phyloP scores from a whole-genome alignment of 2,797 vertebrate genomes.

The Acanthornis magna region DNA sequence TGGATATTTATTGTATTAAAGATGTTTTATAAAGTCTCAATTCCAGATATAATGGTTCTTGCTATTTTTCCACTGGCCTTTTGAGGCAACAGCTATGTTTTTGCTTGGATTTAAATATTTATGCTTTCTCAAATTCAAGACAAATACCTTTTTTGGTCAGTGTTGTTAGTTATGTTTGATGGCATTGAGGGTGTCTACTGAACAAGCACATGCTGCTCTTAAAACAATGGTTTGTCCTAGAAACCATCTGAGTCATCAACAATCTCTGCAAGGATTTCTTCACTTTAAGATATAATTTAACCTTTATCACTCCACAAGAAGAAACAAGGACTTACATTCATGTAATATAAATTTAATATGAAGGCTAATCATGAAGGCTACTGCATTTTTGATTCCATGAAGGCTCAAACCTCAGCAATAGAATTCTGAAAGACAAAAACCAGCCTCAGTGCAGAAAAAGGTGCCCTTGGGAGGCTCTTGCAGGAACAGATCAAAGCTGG shows the following conservation, averaged over 20 bases:
- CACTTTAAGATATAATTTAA: conserved; percentile 13
- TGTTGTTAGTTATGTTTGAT: neutral
- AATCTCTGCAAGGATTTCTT: neutral
- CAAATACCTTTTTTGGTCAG: conserved; percentile 29
- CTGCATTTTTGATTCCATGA: neutral
- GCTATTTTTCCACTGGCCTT: neutral
- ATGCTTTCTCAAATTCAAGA: conserved; percentile 22
- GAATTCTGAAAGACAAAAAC: neutral
- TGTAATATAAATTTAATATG: neutral
- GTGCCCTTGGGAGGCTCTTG: neutral
- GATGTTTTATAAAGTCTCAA: neutral
- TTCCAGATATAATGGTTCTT: neutral
- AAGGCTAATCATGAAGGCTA: neutral
- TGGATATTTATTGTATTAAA: neutral
- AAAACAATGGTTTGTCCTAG: conserved; percentile 17
- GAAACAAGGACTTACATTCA: neutral
- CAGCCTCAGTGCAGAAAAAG: neutral
- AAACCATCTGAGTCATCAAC: conserved; percentile 5
- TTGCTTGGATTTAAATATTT: conserved; percentile 37
- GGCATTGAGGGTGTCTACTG: neutral
- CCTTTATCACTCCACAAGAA: neutral
- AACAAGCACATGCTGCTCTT: conserved; percentile 20
- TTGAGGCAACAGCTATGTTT: neutral
- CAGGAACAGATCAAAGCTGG: neutral
- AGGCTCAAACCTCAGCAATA: neutral